Base-by-base conservation (phyloP, 2,797 vertebrate genomes). In the Tangara arthus region DNA sequence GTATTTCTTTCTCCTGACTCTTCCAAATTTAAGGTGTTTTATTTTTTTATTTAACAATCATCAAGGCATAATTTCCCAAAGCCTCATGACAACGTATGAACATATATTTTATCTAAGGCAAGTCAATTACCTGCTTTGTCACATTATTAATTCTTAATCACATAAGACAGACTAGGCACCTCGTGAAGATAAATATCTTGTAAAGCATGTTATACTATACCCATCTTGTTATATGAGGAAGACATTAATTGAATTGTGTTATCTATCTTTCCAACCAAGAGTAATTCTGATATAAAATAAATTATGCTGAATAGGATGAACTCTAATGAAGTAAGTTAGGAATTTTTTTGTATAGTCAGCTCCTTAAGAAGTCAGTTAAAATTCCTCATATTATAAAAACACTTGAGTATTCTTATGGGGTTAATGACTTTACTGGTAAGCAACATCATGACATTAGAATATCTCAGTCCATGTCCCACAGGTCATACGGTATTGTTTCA, bases 301-400 rank as follows among this genome's bases (percentile, higher is more conserved):
- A 41, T 46, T 56, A 44, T 55, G 15, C 22, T 65, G 39, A 69
- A 79, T 35, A 47, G 3, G 34, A 60, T 37, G 32, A 39, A 32
- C 21, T 56, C 13, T 63, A 75, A 82, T 14, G 14, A 83, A 88
- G 20, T 61, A 84, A 42, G 11, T 37, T 70, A 34, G 55, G 50
- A 71, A n/a, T 41, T 34, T 32, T 39, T 71, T 87, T 92, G 18
- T 64, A n/a, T 17, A 75, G 53, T 63, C 41, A 82, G 18, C 37
- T 93, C 53, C 60, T 84, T 60, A 73, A 94, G n/a, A 42, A 92
- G 71, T 82, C 24, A 32, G 35, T 90, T 89, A 82, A 91, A 95
- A 39, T 65, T 92, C 89, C 27, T 69, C 23, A 47, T 91, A 70
- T 66, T 81, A 69, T 22, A 76, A 72, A 91, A 85, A 42, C 5